Conservation (phyloP, 2,888 invertebrate species). For the Amphipoea lucens region DNA sequence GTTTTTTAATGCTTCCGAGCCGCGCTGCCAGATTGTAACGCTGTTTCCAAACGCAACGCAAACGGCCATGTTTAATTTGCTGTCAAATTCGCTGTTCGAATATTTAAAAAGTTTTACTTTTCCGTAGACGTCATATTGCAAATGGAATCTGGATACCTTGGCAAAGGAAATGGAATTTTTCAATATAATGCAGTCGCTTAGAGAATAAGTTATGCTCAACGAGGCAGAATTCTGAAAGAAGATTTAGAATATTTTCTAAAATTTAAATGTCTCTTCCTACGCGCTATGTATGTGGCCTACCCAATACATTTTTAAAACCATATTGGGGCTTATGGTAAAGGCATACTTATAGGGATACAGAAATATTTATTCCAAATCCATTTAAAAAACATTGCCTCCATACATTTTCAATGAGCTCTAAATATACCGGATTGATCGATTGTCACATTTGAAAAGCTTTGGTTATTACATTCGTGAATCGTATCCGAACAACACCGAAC, state of each 20-base stretch:
- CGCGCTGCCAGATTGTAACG: constrained; percentile 52
- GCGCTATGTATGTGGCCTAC: background rate
- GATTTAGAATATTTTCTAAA: background rate
- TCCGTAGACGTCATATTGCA: constrained; percentile 17
- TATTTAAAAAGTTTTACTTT: constrained; percentile 34
- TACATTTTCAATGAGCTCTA: constrained; percentile 7
- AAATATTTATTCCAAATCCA: background rate
- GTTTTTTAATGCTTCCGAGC: constrained; percentile 66
- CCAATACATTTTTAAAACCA: background rate
- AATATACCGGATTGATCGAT: constrained; percentile 43
- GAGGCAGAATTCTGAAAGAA: too few relatives aligned
- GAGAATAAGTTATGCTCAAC: constrained; percentile 4
- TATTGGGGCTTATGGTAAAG: too few relatives aligned
- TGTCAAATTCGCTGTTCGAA: constrained; percentile 53
- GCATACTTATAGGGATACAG: background rate
- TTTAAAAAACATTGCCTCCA: constrained; percentile 5
- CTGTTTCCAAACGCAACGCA: constrained; percentile 50
- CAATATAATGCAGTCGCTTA: constrained; percentile 17
- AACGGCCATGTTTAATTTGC: constrained; percentile 63
- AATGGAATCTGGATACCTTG: constrained; percentile 38
- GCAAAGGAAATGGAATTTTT: constrained; percentile 31
- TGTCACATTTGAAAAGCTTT: constrained; percentile 24
- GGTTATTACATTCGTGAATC: constrained; percentile 16
- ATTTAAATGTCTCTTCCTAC: background rate
- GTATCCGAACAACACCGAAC: constrained; percentile 9